These are phyloP conservation scores for Omphaloscelis lunosa DNA, from an alignment of 2,888 invertebrate species.

Conservation along the genomic window DNA sequence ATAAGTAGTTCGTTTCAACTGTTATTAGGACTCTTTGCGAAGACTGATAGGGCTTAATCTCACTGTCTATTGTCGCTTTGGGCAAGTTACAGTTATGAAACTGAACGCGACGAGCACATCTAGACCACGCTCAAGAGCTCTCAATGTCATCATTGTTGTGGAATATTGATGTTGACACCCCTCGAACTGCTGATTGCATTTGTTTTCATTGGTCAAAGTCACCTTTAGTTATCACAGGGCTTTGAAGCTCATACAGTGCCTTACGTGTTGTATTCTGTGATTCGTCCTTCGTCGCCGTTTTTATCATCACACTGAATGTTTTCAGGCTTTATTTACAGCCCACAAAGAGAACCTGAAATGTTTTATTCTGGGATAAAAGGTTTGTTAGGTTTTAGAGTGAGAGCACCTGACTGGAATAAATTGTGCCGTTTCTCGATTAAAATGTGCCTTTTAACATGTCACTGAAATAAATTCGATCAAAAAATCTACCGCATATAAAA, in stretches of 20 bases:
- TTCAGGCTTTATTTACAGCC: background rate
- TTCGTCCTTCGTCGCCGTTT: background rate
- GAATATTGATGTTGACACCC: background rate
- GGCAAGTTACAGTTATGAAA: background rate
- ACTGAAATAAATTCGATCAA: background rate
- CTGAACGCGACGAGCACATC: background rate
- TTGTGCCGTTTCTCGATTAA: background rate
- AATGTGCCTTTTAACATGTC: background rate
- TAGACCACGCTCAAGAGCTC: background rate
- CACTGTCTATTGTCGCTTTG: background rate
- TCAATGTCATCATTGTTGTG: background rate
- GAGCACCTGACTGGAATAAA: background rate
- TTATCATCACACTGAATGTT: background rate
- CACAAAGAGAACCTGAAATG: background rate
- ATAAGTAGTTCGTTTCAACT: background rate
- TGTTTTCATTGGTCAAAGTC: background rate
- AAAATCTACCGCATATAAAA: background rate
- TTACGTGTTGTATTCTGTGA: background rate
- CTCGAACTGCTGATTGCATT: background rate
- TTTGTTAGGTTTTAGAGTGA: slow-evolving; percentile 1
- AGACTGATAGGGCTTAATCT: background rate
- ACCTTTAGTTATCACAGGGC: background rate
- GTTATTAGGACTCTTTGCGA: background rate
- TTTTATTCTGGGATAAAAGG: background rate
- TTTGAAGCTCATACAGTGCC: background rate